phyloP scores from a whole-genome alignment of 35 echinoderm and acorn worm species.

The Amphiura filiformis region DNA sequence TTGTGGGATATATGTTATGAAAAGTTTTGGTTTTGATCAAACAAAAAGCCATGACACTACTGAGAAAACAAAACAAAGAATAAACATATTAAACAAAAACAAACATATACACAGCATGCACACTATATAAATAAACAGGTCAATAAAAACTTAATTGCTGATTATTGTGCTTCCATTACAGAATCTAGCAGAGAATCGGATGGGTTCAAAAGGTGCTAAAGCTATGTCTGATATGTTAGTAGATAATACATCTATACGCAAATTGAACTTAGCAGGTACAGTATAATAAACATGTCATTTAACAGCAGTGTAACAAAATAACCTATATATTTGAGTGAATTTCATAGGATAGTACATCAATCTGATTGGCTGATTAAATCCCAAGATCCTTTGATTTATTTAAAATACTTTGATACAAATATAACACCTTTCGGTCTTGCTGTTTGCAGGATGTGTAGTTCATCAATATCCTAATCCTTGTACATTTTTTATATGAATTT shows the following conservation, averaged over 20 bases:
- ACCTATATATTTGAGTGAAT: background rate
- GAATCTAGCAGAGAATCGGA: constrained; percentile 87
- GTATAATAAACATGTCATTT: background rate
- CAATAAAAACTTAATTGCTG: too few relatives aligned
- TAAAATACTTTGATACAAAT: background rate
- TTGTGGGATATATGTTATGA: too few relatives aligned
- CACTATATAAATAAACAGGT: too few relatives aligned
- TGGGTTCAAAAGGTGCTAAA: constrained; percentile 78
- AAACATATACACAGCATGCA: too few relatives aligned
- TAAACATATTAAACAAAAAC: too few relatives aligned
- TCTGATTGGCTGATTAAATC: background rate
- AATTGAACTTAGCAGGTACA: constrained; percentile 69
- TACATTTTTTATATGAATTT: too few relatives aligned
- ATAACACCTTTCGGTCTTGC: background rate
- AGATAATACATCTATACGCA: constrained; percentile 76
- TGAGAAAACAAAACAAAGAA: too few relatives aligned
- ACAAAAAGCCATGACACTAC: too few relatives aligned
- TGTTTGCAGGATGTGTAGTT: background rate
- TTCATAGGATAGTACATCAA: background rate
- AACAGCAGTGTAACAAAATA: background rate
- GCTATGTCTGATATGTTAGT: constrained; percentile 86
- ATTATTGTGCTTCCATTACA: too few relatives aligned
- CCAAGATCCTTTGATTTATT: too few relatives aligned
- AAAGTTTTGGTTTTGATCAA: too few relatives aligned
- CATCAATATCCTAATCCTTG: background rate